phyloP scores from a whole-genome alignment of 2,113 vertebrate species.

The Hemicordylus capensis region DNA sequence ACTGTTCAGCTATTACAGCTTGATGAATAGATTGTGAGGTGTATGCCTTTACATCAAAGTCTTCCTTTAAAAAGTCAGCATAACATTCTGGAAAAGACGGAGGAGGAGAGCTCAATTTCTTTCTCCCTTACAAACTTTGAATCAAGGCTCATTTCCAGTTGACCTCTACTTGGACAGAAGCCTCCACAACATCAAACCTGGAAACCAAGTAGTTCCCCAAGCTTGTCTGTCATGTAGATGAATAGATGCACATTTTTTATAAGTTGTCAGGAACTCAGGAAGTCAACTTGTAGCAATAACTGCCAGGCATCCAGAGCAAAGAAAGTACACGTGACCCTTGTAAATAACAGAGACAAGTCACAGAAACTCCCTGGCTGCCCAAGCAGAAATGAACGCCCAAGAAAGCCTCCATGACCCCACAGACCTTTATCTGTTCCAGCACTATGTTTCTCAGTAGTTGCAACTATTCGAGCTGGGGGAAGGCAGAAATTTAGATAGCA shows the following conservation, averaged over 20 bases:
- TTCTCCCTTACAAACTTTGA: background rate
- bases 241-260: background rate
- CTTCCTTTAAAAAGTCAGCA: conserved; percentile 86
- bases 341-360: background rate
- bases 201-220: background rate
- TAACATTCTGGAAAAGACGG: conserved; percentile 85
- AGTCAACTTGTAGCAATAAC: background rate
- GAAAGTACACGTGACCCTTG: background rate
- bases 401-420: background rate
- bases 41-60: conserved; percentile 94
- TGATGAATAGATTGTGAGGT: conserved; percentile 95
- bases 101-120: background rate
- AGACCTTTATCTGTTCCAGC: background rate
- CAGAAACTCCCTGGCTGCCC: background rate
- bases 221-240: background rate
- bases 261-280: background rate
- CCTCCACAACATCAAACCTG: background rate
- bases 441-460: background rate
- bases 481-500: background rate
- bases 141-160: background rate
- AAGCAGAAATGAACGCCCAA: background rate
- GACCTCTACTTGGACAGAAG: background rate
- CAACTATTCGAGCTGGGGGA: background rate
- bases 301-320: background rate
- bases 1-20: conserved; percentile 93